A percentile compares a stretch with the other conserved stretches of the same genome.
Conservation (phyloP, 2,797 vertebrate genomes). For the Anas bernieri region DNA sequence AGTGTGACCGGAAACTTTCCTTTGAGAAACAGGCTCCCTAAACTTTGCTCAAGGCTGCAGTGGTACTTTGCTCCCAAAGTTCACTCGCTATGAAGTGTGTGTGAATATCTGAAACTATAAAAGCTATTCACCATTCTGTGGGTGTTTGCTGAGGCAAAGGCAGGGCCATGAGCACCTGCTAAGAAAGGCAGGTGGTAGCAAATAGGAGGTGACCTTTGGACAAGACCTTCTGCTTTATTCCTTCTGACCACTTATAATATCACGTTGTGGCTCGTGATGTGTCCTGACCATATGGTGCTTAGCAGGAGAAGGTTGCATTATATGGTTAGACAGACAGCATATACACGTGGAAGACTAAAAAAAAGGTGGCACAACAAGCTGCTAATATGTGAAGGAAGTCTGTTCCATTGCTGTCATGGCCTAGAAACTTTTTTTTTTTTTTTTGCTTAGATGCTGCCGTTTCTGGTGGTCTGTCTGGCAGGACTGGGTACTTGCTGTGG, state of each 20-base stretch:
- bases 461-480: not conserved
- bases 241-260: not conserved
- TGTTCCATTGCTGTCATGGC: not conserved
- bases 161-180: not conserved
- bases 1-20: not conserved
- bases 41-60: not conserved
- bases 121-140: not conserved
- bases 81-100: not conserved
- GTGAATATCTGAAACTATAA: not conserved
- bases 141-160: not conserved
- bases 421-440: not conserved
- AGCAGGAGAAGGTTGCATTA: not conserved
- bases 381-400: not conserved
- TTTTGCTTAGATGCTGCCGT: not conserved
- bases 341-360: not conserved
- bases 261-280: rapidly evolving
- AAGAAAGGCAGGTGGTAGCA: not conserved
- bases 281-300: not conserved
- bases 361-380: not conserved
- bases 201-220: not conserved
- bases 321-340: not conserved
- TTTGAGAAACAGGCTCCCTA: not conserved
- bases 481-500: not conserved
- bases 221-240: not conserved
- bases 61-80: not conserved